Conservation (phyloP, 2,113 vertebrate species). For the Capricornis sumatraensis region DNA sequence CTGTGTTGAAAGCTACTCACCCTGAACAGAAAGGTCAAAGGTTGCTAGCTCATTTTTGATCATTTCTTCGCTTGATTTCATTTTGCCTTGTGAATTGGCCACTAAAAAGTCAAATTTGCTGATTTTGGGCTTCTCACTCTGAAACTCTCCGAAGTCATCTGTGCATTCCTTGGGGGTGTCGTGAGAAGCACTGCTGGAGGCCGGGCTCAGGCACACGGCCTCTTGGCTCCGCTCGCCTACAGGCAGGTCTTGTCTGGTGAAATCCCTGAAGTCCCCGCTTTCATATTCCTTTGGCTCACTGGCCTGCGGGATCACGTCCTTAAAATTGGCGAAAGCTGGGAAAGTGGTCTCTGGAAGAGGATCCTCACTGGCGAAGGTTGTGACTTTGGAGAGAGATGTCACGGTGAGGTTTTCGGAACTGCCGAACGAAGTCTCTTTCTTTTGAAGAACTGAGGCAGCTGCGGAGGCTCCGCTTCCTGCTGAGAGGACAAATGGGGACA, state of each 20-base stretch:
- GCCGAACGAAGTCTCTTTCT: conserved; percentile 89
- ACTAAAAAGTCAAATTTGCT: conserved; percentile 98
- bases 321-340: conserved; percentile 85
- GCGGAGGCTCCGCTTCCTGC: conserved; percentile 79
- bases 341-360: conserved; percentile 79
- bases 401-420: conserved; percentile 89
- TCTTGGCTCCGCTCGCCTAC: conserved; percentile 52
- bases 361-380: conserved; percentile 84
- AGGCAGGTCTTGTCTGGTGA: conserved; percentile 76
- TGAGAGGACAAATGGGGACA: conserved; percentile 72
- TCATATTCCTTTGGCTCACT: conserved; percentile 66
- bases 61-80: conserved; percentile 99
- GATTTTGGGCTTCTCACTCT: conserved; percentile 96
- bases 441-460: conserved; percentile 81
- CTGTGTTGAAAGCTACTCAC: conserved; percentile 79
- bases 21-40: conserved; percentile 97
- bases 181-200: neutral
- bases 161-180: conserved; percentile 77
- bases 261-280: conserved; percentile 86
- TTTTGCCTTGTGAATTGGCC: conserved; percentile 92
- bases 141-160: conserved; percentile 94
- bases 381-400: conserved; percentile 84
- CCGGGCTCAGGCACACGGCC: conserved; percentile 11
- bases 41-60: conserved; percentile 96
- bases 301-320: conserved; percentile 57